A percentile compares a stretch with the other conserved stretches of the same genome.
Evolutionary conservation across 2,888 invertebrate species (phyloP).

Genomic region (Acleris literana): DNA sequence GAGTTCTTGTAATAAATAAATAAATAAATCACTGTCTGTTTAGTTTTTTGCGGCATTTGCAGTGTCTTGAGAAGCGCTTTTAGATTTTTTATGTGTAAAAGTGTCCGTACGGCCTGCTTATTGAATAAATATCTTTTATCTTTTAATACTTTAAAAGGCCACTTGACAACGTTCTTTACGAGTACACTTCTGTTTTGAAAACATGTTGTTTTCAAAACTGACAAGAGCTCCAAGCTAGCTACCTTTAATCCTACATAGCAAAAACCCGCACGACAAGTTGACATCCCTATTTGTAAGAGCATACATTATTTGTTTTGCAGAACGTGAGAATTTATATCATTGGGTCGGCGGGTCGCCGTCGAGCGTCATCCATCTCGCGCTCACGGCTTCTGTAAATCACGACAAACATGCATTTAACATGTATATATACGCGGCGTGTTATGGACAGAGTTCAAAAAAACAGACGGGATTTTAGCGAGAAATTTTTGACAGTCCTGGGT

Average conservation of each 20-base stretch:
- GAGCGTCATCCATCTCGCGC: constrained; percentile 51
- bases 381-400: constrained; percentile 56
- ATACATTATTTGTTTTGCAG: constrained; percentile 48
- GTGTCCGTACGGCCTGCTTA: too few relatives aligned
- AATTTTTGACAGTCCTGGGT: constrained; percentile 15
- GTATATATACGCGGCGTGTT: constrained; percentile 11
- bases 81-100: too few relatives aligned
- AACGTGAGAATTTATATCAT: constrained; percentile 69
- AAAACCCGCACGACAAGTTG: constrained; percentile 7
- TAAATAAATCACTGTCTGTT: too few relatives aligned
- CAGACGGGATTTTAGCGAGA: constrained; percentile 2
- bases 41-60: too few relatives aligned
- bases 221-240: neutral
- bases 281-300: constrained; percentile 30
- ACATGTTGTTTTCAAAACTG: neutral
- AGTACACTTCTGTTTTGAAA: too few relatives aligned
- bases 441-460: constrained; percentile 26
- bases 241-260: neutral
- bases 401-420: constrained; percentile 40
- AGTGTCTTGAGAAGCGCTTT: too few relatives aligned
- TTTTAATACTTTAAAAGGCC: too few relatives aligned
- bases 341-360: constrained; percentile 53
- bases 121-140: too few relatives aligned
- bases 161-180: too few relatives aligned
- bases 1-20: too few relatives aligned